Base-by-base conservation (phyloP, 2,113 vertebrate genomes). In the Cyrtonyx montezumae region DNA sequence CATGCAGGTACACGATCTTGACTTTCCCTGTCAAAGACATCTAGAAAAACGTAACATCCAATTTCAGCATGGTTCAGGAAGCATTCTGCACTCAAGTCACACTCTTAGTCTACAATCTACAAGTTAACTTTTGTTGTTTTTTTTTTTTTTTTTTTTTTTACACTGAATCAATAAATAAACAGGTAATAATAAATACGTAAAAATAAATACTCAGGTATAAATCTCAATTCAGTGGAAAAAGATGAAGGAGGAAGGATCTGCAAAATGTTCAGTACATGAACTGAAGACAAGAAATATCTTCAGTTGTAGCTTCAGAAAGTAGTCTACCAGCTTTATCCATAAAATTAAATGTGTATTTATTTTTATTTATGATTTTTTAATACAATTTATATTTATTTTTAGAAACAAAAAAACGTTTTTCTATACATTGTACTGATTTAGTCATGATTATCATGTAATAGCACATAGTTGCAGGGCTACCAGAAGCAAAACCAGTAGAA, bases 401-500 rank as follows among this genome's bases (percentile, higher is more conserved):
- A 20, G 74, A 5, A 80, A 9, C 25, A 71, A 69, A 66, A 73
- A 78, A 82, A 66, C 3, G 8, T 25, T 71, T 78, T 84, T 81
- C 48, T 76, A 36, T 79, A 45, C 14, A 43, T 1, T 9, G 13
- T 26, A 80, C 16, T 56, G 10, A 16, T 84, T 89, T 40, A 87
- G 17, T 40, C 26, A 63, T 7, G 7, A 26, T 8, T 65, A 67
- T 18, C 63, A 59, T 15, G 15, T 46, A 73, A 37, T 45, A 82
- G 5, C 73, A 53, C 14, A 76, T 16, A 85, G 56, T 67, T 46
- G 78, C 34, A 80, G 11, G 32, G 10, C 48, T 59, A 85, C 17
- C 36, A 81, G 12, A 51, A 87, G 53, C 45, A 89, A 90, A 91
- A 70, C 2, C 67, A 85, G 48, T 37, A 87, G 90, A 91, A 67